Percentiles rank a stretch among this genome's conserved stretches.
phyloP scores from a whole-genome alignment of 2,797 vertebrate genomes.

The Danio albolineatus region DNA sequence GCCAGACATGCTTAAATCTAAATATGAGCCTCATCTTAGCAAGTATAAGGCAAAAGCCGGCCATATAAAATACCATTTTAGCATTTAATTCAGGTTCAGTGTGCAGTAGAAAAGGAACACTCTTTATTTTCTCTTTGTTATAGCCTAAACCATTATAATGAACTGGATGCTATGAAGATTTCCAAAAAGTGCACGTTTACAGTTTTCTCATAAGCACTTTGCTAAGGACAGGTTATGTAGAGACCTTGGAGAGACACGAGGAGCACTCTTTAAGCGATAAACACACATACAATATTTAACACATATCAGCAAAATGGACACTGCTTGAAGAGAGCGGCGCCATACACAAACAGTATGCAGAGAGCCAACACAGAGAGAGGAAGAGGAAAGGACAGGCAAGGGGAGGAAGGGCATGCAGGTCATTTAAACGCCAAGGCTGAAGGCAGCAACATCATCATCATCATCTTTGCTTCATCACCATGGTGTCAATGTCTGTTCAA shows the following conservation, averaged over 20 bases:
- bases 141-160: background rate
- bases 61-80: too few relatives aligned
- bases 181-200: background rate
- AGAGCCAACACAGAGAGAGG: constrained; percentile 63
- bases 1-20: too few relatives aligned
- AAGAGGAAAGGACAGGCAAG: constrained; percentile 65
- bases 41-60: too few relatives aligned
- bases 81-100: too few relatives aligned
- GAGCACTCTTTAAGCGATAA: constrained; percentile 35
- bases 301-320: constrained; percentile 64
- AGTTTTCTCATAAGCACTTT: background rate
- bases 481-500: constrained; percentile 60
- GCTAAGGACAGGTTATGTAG: constrained; percentile 20
- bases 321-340: constrained; percentile 62
- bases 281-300: constrained; percentile 56
- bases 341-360: constrained; percentile 64
- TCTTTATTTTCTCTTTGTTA: background rate
- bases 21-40: too few relatives aligned
- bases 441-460: constrained; percentile 71
- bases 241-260: constrained; percentile 41
- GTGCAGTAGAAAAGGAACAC: too few relatives aligned
- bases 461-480: constrained; percentile 70
- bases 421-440: constrained; percentile 90
- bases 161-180: background rate
- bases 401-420: constrained; percentile 78